These are phyloP conservation scores for Axinella damicornis DNA, from an alignment of 37 sponge, comb jelly and placozoan species.

Conservation along the genomic window DNA sequence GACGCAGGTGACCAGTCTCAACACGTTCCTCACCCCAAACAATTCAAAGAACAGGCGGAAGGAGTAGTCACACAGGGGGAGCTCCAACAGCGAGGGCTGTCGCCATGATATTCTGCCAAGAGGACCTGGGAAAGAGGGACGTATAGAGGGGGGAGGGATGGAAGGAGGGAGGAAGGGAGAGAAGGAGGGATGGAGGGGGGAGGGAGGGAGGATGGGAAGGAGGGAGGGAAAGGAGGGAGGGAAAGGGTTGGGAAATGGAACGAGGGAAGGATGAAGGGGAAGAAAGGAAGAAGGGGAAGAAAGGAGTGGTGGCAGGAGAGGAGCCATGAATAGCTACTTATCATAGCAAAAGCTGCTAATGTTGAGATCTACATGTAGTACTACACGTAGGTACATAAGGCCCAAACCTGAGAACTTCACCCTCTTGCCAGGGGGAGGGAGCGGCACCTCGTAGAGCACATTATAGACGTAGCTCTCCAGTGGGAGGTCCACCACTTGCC, in stretches of 20 bases:
- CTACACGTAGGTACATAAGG: not conserved
- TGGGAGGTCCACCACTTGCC: constrained; percentile 45
- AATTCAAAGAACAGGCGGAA: constrained; percentile 71
- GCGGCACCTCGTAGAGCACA: constrained; percentile 75
- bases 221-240: too few species aligned
- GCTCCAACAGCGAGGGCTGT: constrained; percentile 22
- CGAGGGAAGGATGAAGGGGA: too few species aligned
- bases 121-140: constrained; percentile 50
- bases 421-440: constrained; percentile 80
- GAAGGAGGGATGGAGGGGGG: too few species aligned
- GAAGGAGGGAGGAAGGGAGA: too few species aligned
- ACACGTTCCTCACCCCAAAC: constrained; percentile 64
- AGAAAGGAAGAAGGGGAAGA: too few species aligned
- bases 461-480: constrained; percentile 86
- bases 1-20: constrained; percentile 76
- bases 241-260: too few species aligned
- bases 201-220: too few species aligned
- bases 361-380: too few species aligned
- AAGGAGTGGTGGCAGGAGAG: too few species aligned
- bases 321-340: too few species aligned
- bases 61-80: constrained; percentile 93
- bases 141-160: too few species aligned
- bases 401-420: constrained; percentile 50
- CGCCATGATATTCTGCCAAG: constrained; percentile 45
- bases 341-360: too few species aligned